A percentile compares a stretch with the other conserved stretches of the same genome.
Evolutionary conservation across 64 coral and sea anemone species (phyloP).

Genomic region (Montipora capricornis): DNA sequence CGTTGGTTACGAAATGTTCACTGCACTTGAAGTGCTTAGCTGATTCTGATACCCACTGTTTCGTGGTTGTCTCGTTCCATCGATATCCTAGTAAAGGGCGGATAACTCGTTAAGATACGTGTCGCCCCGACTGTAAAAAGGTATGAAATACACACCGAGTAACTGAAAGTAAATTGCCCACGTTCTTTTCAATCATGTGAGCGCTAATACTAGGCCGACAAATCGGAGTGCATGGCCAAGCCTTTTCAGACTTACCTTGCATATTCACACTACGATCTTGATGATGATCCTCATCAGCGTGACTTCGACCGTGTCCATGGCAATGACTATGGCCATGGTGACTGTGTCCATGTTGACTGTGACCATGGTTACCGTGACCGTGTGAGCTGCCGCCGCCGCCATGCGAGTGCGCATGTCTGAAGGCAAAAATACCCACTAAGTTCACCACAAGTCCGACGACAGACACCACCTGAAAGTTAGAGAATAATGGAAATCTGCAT

Average conservation of each 20-base stretch:
- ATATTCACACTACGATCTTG: slow-evolving; percentile 93
- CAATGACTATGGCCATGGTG: slow-evolving; percentile 71
- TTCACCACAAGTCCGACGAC: slow-evolving; percentile 92
- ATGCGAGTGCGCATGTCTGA: slow-evolving; percentile 98
- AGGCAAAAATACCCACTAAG: slow-evolving; percentile 94
- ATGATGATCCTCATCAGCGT: slow-evolving; percentile 69
- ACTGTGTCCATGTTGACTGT: slow-evolving; percentile 10
- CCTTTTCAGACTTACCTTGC: slow-evolving; percentile 76
- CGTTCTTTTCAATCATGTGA: no score
- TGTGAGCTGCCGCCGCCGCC: slow-evolving; percentile 47
- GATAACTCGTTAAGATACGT: no score
- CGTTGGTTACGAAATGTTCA: no score
- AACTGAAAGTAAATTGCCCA: no score
- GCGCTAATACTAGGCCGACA: no score
- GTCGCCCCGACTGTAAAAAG: no score
- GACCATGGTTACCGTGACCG: slow-evolving; percentile 64
- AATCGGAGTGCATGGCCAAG: no score
- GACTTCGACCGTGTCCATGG: slow-evolving; percentile 71
- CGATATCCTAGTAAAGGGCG: no score
- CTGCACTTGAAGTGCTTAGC: no score
- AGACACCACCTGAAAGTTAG: slow-evolving; percentile 76
- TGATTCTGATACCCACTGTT: no score
- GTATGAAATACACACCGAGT: no score
- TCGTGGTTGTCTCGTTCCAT: no score
- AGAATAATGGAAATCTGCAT: not conserved